Evolutionary conservation across 2,888 invertebrate genomes (phyloP).

Genomic region (Deilephila elpenor): DNA sequence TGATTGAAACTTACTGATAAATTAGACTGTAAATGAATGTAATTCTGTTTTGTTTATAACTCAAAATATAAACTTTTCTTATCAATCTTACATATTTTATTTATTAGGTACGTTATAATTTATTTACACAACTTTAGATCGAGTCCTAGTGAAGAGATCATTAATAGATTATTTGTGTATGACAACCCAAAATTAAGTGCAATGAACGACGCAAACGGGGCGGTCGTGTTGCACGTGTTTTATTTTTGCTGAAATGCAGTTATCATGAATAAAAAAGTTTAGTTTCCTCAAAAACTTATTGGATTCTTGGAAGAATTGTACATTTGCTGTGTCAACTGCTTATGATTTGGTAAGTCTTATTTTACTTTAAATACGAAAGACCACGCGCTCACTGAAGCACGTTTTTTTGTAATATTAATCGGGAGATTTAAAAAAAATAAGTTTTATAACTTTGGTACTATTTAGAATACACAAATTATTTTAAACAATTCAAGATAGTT

Average conservation of each 20-base stretch:
- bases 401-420: constrained; percentile 39
- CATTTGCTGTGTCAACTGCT: constrained; percentile 31
- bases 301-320: constrained; percentile 14
- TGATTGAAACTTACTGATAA: too few relatives aligned
- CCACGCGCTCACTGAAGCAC: constrained; percentile 64
- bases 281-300: constrained; percentile 26
- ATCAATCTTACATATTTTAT: too few relatives aligned
- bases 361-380: constrained; percentile 39
- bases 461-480: neutral
- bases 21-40: too few relatives aligned
- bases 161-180: constrained; percentile 19
- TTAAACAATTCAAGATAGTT: too few relatives aligned
- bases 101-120: neutral
- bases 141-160: neutral
- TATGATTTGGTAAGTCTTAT: constrained; percentile 63
- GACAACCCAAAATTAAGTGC: constrained; percentile 52
- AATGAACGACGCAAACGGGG: constrained; percentile 57
- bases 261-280: constrained; percentile 25
- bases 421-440: neutral
- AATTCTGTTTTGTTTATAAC: too few relatives aligned
- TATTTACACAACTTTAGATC: neutral
- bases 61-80: too few relatives aligned
- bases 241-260: constrained; percentile 28
- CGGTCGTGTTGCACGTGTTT: constrained; percentile 61
- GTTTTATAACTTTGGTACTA: neutral